Conservation (phyloP, 2,797 vertebrate species). For the Australoheros facetus region DNA sequence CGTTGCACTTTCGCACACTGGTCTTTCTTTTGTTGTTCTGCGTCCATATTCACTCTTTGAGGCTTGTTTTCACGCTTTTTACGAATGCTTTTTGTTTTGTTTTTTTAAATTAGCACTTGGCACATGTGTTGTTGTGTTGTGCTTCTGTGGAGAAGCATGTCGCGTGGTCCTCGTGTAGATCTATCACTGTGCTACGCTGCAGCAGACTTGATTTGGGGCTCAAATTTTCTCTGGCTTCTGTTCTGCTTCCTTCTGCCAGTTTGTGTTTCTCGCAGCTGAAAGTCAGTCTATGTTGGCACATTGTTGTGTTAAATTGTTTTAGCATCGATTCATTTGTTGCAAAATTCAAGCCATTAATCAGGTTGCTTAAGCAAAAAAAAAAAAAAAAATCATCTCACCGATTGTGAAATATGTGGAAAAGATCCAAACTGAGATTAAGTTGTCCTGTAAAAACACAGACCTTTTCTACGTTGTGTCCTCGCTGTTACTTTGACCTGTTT, state of each 20-base stretch:
- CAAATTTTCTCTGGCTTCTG: constrained; percentile 37
- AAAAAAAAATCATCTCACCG: background rate
- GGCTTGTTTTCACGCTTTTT: constrained; percentile 50
- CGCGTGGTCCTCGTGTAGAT: constrained; percentile 23
- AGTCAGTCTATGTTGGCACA: constrained; percentile 18
- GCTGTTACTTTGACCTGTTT: background rate
- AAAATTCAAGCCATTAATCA: constrained; percentile 44
- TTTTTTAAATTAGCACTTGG: constrained; percentile 38
- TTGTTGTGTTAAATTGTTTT: constrained; percentile 37
- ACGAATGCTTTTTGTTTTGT: constrained; percentile 22
- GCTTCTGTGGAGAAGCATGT: constrained; percentile 60
- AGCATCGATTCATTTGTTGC: constrained; percentile 44
- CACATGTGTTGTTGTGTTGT: constrained; percentile 62
- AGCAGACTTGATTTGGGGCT: constrained; percentile 38
- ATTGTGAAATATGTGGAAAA: background rate
- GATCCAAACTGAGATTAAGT: constrained; percentile 20
- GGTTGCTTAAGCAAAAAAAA: constrained; percentile 19
- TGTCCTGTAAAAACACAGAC: background rate
- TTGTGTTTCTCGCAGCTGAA: constrained; percentile 55
- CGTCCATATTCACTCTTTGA: constrained; percentile 41
- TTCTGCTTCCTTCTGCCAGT: constrained; percentile 38
- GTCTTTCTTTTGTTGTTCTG: constrained; percentile 10
- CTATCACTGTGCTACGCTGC: constrained; percentile 36
- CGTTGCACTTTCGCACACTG: constrained; percentile 42
- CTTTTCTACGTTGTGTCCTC: background rate